phyloP scores from a whole-genome alignment of 2,113 vertebrate genomes.

The Gracilinanus agilis region DNA sequence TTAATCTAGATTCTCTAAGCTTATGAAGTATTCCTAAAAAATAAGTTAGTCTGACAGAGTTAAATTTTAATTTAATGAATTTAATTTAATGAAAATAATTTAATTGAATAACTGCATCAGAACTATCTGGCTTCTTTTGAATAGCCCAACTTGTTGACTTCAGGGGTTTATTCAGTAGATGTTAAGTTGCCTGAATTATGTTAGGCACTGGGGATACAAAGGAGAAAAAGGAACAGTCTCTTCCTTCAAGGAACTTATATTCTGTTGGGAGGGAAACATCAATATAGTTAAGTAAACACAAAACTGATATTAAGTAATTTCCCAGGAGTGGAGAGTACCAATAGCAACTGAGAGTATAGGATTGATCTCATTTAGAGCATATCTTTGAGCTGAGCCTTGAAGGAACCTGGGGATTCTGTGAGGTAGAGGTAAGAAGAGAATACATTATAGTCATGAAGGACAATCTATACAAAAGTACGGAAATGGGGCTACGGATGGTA shows the following conservation, averaged over 20 bases:
- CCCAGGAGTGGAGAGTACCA: neutral
- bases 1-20: neutral
- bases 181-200: neutral
- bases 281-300: neutral
- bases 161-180: neutral
- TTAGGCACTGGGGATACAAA: neutral
- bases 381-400: neutral
- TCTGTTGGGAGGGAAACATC: neutral
- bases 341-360: neutral
- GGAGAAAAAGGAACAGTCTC: neutral
- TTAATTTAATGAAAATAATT: no score
- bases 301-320: neutral
- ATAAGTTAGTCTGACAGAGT: neutral
- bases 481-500: neutral
- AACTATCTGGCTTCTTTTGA: neutral
- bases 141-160: neutral
- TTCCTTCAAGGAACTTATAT: neutral
- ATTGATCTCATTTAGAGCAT: neutral
- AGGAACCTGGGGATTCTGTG: neutral
- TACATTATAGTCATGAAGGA: neutral
- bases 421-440: neutral
- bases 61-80: conserved; percentile 8
- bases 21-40: conserved; percentile 33
- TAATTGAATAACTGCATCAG: neutral
- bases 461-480: neutral